Percentiles rank a stretch among this genome's conserved stretches.
Conservation (phyloP, 1,140 invertebrate genomes). For the Lepidurus apus region DNA sequence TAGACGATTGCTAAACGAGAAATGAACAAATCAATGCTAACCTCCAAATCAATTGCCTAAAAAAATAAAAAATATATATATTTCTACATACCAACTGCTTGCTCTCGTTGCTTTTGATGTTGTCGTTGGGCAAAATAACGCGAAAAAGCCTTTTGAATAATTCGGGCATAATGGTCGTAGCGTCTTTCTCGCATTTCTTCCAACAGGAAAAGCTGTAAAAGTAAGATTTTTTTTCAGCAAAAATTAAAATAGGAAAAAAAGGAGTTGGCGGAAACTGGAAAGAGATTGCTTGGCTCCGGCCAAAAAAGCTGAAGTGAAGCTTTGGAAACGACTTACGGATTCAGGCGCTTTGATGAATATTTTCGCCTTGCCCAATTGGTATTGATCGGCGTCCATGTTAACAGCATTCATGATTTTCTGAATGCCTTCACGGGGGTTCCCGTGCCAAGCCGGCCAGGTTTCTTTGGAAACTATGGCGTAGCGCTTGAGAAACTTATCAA, state of each 20-base stretch:
- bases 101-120: slow-evolving; percentile 56
- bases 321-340: slow-evolving; percentile 51
- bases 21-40: slow-evolving; percentile 24
- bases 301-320: background rate
- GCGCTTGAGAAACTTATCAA: slow-evolving; percentile 58
- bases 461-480: slow-evolving; percentile 65
- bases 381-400: slow-evolving; percentile 61
- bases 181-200: slow-evolving; percentile 66
- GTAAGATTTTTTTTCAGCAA: slow-evolving; percentile 25
- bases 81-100: slow-evolving; percentile 48
- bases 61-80: slow-evolving; percentile 27
- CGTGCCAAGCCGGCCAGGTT: slow-evolving; percentile 61
- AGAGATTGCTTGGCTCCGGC: background rate
- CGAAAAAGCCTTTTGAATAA: slow-evolving; percentile 67
- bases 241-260: slow-evolving; percentile 25
- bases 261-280: background rate
- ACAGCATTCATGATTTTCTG: slow-evolving; percentile 56
- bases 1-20: slow-evolving; percentile 52
- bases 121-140: slow-evolving; percentile 61
- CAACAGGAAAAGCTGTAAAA: slow-evolving; percentile 60
- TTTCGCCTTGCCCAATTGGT: slow-evolving; percentile 65
- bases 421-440: slow-evolving; percentile 55
- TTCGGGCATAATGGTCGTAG: slow-evolving; percentile 62
- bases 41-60: background rate
- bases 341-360: slow-evolving; percentile 72